Evolutionary conservation across 1,140 invertebrate species (phyloP).

Genomic region (Dermatophagoides farinae): DNA sequence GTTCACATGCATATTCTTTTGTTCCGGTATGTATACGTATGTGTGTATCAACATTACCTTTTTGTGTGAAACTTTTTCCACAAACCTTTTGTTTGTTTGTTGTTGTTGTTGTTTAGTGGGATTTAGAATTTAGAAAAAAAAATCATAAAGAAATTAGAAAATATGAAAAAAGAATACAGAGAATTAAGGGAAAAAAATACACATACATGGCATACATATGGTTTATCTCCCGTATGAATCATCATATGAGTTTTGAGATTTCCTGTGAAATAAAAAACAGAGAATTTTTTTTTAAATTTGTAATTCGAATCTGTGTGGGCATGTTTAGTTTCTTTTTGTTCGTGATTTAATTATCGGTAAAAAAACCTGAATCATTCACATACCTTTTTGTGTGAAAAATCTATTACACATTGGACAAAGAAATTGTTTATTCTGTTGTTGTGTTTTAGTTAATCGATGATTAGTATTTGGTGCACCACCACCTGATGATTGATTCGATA

Average conservation of each 20-base stretch:
- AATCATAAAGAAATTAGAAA: background rate
- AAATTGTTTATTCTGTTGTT: conserved; percentile 18
- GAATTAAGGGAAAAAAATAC: background rate
- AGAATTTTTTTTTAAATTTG: no score
- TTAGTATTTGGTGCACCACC: background rate
- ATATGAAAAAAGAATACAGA: background rate
- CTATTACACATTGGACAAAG: conserved; percentile 21
- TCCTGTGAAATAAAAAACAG: conserved; percentile 22
- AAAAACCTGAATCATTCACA: background rate
- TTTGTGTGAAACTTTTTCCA: conserved; percentile 23
- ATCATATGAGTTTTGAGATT: conserved; percentile 34
- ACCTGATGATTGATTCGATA: background rate
- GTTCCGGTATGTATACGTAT: conserved; percentile 25
- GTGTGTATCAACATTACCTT: conserved; percentile 25
- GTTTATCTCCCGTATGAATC: conserved; percentile 34
- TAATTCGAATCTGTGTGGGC: no score
- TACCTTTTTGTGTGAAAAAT: conserved; percentile 22
- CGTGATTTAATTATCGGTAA: conserved; percentile 9
- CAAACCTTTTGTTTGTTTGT: no score
- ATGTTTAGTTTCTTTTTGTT: no score
- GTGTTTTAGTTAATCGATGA: background rate
- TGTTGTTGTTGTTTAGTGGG: no score
- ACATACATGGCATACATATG: conserved; percentile 28
- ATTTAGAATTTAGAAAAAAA: background rate
- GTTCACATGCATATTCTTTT: conserved; percentile 13